Base-by-base conservation (phyloP, 2,888 invertebrate genomes). In the Erebia palarica region DNA sequence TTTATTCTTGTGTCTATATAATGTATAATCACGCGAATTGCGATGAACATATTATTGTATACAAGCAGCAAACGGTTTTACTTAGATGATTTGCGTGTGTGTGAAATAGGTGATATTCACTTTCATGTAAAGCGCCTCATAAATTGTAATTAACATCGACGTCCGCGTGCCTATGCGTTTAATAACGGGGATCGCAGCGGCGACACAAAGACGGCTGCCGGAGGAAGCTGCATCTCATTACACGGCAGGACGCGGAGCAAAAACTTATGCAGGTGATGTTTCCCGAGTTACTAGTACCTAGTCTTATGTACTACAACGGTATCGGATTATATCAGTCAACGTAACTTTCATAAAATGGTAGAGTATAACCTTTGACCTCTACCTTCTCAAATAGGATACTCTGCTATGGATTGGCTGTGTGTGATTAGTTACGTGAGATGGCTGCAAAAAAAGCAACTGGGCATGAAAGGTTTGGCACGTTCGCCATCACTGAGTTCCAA, bases 161-260 rank as follows among this genome's bases (percentile, higher is more conserved):
- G n/a, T 14, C n/a, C 18, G 42, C 51, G 49, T 64, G 14, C 21
- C 18, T 51, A 59, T 64, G 58, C 27, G 18, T 68, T 49, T 57
- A 16, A 13, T 51, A 42, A 55, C 65, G 53, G 16, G 53, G 51
- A 64, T 64, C 53, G 42, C 16, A 44, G 73, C 72, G 68, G 63
- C 60, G 66, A 57, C 70, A 70, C 78, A 77, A 77, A 74, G 75
- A 70, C 72, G 42, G 60, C 60, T 42, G 49, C 1, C 49, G 73
- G 75, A 80, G 82, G 84, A 84, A 80, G 84, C 81, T 82, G 86
- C 82, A 84, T 86, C 85, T 86, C 83, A 85, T 85, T 84, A 83
- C 80, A 73, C 76, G 81, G 80, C 85, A 80, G 87, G 86, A 88
- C 78, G 78, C 78, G 77, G 80, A 76, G 81, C 79, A 88, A 87